Base-by-base conservation (phyloP, 2,888 invertebrate species). In the Pammene fasciana region DNA sequence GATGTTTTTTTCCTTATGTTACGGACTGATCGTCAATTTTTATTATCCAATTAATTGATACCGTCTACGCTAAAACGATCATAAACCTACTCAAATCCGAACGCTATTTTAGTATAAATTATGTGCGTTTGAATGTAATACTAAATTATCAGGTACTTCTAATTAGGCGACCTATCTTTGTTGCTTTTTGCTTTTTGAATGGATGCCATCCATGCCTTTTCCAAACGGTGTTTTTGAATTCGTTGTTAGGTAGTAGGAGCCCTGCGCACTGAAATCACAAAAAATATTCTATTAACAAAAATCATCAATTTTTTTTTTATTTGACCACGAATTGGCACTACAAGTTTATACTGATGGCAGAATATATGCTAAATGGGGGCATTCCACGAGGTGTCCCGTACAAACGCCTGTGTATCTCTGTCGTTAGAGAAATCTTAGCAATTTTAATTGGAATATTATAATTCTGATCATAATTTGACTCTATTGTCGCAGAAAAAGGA, bases 171-270 rank as follows among this genome's bases (percentile, higher is more conserved):
- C 26, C 34, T 80, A 84, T 46, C 73, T 72, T 36, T 73, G 73
- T 71, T 79, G 82, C 67, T 82, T 86, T 77, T 86, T 89, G 64
- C 79, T 83, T 73, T 90, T 90, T 10, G 83, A 76, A 72, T 87
- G 84, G 45, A 92, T 76, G 9, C 92, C 92, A 1, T 88, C 92
- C 76, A 90, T 80, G 65, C 92, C 92, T 82, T 89, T 91, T 0
- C 93, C 93, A 67, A 87, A 93, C 0, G 93, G 93, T 46, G 88
- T 79, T 72, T 85, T 77, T 18, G 80, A 78, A 71, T 93, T 93
- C 38, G 93, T 93, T 57, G 85, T 89, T 72, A 93, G 80, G 73
- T 87, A 93, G 75, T 87, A 93, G 14, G 90, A 88, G 73, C 93
- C 93, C 77, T 79, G 75, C 48, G 91, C 89, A 75, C 93, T 93